Evolutionary conservation across 2,888 invertebrate species (phyloP).

Genomic region (Cosmorhoe ocellata): DNA sequence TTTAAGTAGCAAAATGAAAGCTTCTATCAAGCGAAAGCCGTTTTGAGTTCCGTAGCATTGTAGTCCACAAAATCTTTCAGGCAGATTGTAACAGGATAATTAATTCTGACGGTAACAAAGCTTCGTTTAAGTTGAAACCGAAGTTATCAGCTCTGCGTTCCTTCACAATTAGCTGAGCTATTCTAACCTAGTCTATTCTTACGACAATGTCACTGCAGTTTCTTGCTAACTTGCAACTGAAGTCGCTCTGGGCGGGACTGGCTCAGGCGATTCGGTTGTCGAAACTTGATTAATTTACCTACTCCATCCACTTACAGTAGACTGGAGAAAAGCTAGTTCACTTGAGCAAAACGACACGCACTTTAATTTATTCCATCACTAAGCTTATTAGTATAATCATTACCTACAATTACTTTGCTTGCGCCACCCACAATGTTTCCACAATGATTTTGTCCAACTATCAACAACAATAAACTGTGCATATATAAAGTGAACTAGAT

Average conservation of each 20-base stretch:
- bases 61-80: conserved; percentile 8
- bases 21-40: too few species aligned
- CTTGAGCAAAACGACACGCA: not conserved
- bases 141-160: conserved; percentile 19
- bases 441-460: too few species aligned
- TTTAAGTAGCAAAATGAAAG: too few species aligned
- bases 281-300: conserved; percentile 38
- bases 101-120: conserved; percentile 21
- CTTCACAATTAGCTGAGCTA: conserved; percentile 19
- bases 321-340: conserved; percentile 10
- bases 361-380: too few species aligned
- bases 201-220: conserved; percentile 27
- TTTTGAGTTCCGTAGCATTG: not conserved
- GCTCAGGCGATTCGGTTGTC: conserved; percentile 33
- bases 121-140: conserved; percentile 15
- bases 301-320: conserved; percentile 19
- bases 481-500: not conserved
- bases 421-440: too few species aligned
- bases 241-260: conserved; percentile 22
- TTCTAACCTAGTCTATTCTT: conserved; percentile 21
- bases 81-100: conserved; percentile 14
- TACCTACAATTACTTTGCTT: too few species aligned
- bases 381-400: too few species aligned
- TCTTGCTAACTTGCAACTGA: conserved; percentile 33
- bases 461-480: too few species aligned